Conservation (phyloP, 2,113 vertebrate species). For the Sphaerodactylus townsendi region DNA sequence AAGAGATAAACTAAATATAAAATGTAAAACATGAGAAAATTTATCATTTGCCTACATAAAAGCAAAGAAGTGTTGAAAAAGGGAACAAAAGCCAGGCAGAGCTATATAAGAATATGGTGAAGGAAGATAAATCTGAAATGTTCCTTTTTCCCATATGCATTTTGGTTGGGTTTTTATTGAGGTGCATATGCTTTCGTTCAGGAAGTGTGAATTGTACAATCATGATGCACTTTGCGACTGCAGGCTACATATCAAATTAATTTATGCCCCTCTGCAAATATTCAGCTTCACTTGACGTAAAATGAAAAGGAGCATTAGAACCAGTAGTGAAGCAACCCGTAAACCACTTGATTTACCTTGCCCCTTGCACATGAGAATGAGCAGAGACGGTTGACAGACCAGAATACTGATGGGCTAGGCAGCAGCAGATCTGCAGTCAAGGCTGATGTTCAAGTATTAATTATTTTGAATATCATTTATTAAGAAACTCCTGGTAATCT, state of each 20-base stretch:
- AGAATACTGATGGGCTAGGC: background rate
- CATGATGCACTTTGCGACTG: constrained; percentile 36
- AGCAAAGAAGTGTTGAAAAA: constrained; percentile 54
- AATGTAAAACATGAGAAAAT: constrained; percentile 71
- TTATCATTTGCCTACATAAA: constrained; percentile 73
- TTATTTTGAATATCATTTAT: background rate
- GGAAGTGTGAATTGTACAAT: constrained; percentile 40
- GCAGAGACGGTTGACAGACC: background rate
- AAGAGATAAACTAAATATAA: constrained; percentile 74
- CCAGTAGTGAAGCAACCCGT: background rate
- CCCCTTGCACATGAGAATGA: background rate
- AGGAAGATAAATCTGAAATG: constrained; percentile 44
- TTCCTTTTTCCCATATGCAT: constrained; percentile 48
- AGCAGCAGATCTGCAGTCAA: background rate
- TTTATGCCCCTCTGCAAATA: constrained; percentile 19
- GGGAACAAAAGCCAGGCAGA: constrained; percentile 61
- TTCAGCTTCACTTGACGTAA: background rate
- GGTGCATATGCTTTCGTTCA: background rate
- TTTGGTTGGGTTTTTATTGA: constrained; percentile 52
- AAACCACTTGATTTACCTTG: background rate
- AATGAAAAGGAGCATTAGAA: background rate
- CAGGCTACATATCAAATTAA: constrained; percentile 29
- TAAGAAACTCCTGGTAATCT: background rate
- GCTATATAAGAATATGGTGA: constrained; percentile 46
- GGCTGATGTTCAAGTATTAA: background rate